Base-by-base conservation (phyloP, 2,113 vertebrate genomes). In the Hylia prasina region DNA sequence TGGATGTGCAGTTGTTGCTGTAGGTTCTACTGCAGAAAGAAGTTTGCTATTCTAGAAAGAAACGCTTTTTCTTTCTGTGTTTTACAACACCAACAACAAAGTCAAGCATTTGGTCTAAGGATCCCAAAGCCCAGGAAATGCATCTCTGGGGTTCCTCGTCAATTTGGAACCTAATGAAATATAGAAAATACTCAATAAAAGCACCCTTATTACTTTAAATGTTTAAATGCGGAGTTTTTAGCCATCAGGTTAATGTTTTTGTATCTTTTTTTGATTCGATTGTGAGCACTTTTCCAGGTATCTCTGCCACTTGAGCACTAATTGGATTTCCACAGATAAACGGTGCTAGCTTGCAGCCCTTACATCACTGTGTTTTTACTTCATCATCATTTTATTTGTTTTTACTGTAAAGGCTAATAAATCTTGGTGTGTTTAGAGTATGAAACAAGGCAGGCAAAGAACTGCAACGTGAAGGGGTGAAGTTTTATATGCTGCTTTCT, bases 241-340 rank as follows among this genome's bases (percentile, higher is more conserved):
- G 98, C 98, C 98, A 98, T 98, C 98, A 98, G 98, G 98, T 97
- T 98, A 98, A 98, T 98, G 98, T 98, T 99, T 99, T 99, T 98
- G 98, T 98, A 98, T 99, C 98, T 98, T 98, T 98, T 97, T 98
- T 96, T 99, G 98, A 99, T 99, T 99, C 98, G 99, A 99, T 99
- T 99, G 99, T 98, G 98, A 97, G 97, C 98, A 99, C 99, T 99
- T 99, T 99, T 99, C 99, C 98, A 97, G 98, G 98, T 99, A 98
- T 98, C 98, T 98, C 99, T 99, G 98, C 98, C 99, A 98, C 99
- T 98, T 97, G 97, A 98, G 98, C 98, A 98, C 98, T 99, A 98
- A 99, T 99, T 99, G 97, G 97, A 99, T 99, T 99, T 99, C 98
- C 98, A 98, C 99, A 99, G 99, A 99, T 98, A 98, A 99, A 98